phyloP scores from a whole-genome alignment of 2,797 vertebrate genomes.

The Brotula barbata region DNA sequence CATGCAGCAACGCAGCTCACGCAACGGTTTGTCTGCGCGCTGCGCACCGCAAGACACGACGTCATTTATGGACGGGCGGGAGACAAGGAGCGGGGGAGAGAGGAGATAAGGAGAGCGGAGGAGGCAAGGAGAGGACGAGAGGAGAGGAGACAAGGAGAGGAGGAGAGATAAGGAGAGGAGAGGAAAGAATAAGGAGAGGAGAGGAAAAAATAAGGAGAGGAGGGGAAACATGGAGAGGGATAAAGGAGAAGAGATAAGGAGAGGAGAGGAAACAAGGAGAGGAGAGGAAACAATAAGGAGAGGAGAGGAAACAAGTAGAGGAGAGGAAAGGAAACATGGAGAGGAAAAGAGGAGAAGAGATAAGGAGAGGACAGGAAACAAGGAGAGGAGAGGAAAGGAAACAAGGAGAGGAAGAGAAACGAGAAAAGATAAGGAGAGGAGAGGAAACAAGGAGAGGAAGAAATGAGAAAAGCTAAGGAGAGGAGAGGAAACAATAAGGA shows the following conservation, averaged over 20 bases:
- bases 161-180: not conserved
- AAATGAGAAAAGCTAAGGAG: too few relatives aligned
- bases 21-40: constrained; percentile 6
- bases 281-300: too few relatives aligned
- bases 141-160: not conserved
- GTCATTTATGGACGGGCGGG: constrained; percentile 10
- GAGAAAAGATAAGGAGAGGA: too few relatives aligned
- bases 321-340: not conserved
- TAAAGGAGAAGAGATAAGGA: not conserved
- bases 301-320: not conserved
- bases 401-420: too few relatives aligned
- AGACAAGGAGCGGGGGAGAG: not conserved
- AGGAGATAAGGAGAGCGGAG: not conserved
- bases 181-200: too few relatives aligned
- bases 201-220: not conserved
- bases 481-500: too few relatives aligned
- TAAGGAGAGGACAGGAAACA: not conserved
- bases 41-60: constrained; percentile 30
- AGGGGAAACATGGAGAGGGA: not conserved
- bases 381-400: too few relatives aligned
- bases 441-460: too few relatives aligned
- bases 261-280: not conserved
- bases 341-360: not conserved
- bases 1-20: too few relatives aligned
- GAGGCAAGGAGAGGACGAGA: not conserved